phyloP scores from a whole-genome alignment of 1,140 invertebrate genomes.

The Heliconius hewitsoni region DNA sequence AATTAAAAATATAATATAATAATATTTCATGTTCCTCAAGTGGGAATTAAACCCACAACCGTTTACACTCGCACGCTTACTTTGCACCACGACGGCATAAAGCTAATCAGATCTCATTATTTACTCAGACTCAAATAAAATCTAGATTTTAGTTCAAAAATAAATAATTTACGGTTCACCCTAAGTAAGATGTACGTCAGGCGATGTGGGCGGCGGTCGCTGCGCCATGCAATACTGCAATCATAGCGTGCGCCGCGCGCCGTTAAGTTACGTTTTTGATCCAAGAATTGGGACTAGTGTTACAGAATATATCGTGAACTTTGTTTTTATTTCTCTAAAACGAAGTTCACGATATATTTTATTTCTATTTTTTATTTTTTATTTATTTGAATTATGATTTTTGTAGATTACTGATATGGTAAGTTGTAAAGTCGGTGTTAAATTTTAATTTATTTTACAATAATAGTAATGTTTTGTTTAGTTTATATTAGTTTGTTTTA shows the following conservation, averaged over 20 bases:
- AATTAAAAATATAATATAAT: too few relatives aligned
- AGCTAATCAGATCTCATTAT: neutral
- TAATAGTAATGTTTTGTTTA: too few relatives aligned
- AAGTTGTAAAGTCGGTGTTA: too few relatives aligned
- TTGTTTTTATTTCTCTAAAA: neutral
- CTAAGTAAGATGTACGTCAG: constrained; percentile 38
- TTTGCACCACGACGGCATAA: too few relatives aligned
- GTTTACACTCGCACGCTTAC: too few relatives aligned
- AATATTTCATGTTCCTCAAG: too few relatives aligned
- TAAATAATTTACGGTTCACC: constrained; percentile 14
- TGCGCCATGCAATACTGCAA: constrained; percentile 63
- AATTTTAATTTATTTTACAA: too few relatives aligned
- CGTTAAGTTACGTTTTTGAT: constrained; percentile 17
- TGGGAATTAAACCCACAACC: too few relatives aligned
- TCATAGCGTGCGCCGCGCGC: constrained; percentile 50
- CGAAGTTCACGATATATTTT: too few relatives aligned
- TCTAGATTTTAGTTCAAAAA: constrained; percentile 12
- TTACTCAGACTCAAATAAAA: constrained; percentile 1
- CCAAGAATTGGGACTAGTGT: constrained; percentile 20
- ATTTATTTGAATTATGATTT: neutral
- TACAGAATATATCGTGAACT: constrained; percentile 15
- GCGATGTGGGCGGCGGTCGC: constrained; percentile 46
- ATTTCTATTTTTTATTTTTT: neutral
- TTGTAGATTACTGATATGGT: neutral
- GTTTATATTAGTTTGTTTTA: too few relatives aligned